Percentiles rank a stretch among this genome's conserved stretches.
These are phyloP conservation scores for Elysia chlorotica DNA, from an alignment of 1,140 invertebrate species.

Conservation along the genomic window DNA sequence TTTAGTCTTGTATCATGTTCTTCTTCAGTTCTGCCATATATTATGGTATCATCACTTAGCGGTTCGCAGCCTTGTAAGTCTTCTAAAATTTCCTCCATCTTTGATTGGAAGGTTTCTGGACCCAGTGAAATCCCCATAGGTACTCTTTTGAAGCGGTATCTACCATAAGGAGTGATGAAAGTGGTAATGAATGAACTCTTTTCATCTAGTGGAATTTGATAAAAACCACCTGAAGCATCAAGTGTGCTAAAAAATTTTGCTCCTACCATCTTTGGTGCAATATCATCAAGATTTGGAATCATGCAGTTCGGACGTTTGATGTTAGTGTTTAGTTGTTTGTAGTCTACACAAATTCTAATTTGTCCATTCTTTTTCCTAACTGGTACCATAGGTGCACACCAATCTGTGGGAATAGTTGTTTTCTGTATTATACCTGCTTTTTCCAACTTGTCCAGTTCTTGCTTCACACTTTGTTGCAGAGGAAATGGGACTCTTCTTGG, in stretches of 20 bases:
- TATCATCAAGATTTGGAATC: constrained; percentile 27
- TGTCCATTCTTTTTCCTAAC: constrained; percentile 18
- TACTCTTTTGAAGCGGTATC: constrained; percentile 52
- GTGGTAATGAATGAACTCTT: constrained; percentile 26
- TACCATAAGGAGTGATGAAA: constrained; percentile 56
- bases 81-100: constrained; percentile 25
- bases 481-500: constrained; percentile 16
- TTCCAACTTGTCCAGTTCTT: constrained; percentile 10
- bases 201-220: constrained; percentile 20
- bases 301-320: constrained; percentile 21
- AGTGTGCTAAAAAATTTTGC: constrained; percentile 45
- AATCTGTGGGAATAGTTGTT: constrained; percentile 4
- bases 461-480: neutral
- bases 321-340: constrained; percentile 21
- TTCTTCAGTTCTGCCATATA: constrained; percentile 30
- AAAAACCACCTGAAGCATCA: constrained; percentile 25
- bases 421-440: neutral
- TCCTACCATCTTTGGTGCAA: constrained; percentile 32
- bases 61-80: constrained; percentile 10
- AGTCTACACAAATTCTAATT: constrained; percentile 32
- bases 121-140: constrained; percentile 57
- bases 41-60: constrained; percentile 41
- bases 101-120: constrained; percentile 31
- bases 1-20: constrained; percentile 35
- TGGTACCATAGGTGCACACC: neutral